Percentiles rank a stretch among this genome's conserved stretches.
These are phyloP conservation scores for Danio jaintianensis DNA, from an alignment of 2,797 vertebrate genomes.

Conservation along the genomic window DNA sequence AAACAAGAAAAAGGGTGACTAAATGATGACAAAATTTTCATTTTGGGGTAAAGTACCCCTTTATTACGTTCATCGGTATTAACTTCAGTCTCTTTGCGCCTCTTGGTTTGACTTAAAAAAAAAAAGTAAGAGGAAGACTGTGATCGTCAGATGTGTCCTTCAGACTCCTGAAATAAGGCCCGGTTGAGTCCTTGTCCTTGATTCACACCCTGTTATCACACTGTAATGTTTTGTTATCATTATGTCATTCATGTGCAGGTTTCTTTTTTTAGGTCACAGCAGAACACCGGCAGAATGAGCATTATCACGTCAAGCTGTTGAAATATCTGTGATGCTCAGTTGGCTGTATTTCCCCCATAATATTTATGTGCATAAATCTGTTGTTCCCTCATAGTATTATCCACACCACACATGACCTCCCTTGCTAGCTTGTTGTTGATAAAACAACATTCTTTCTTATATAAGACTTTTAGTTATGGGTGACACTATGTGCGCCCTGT, in stretches of 20 bases:
- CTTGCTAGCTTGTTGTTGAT: slow-evolving; percentile 68
- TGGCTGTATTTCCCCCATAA: slow-evolving; percentile 46
- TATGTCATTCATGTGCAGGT: slow-evolving; percentile 28
- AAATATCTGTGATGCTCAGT: slow-evolving; percentile 37
- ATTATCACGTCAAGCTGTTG: slow-evolving; percentile 1
- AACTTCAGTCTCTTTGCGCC: not conserved
- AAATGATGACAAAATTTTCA: too few relatives aligned
- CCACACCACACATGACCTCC: slow-evolving; percentile 67
- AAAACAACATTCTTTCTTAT: slow-evolving; percentile 66
- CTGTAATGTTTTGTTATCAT: slow-evolving; percentile 23
- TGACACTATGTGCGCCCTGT: slow-evolving; percentile 41
- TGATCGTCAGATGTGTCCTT: slow-evolving; percentile 4
- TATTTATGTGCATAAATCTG: slow-evolving; percentile 51
- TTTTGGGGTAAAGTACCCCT: too few relatives aligned
- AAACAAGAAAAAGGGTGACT: too few relatives aligned
- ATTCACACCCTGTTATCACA: not conserved
- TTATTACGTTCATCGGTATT: not conserved
- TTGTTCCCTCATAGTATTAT: slow-evolving; percentile 68
- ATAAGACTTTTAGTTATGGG: slow-evolving; percentile 66
- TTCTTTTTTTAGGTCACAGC: slow-evolving; percentile 17
- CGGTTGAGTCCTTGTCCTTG: slow-evolving; percentile 6
- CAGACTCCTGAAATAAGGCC: slow-evolving; percentile 1
- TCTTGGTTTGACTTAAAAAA: slow-evolving; percentile 10
- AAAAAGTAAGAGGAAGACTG: not conserved
- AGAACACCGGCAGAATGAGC: not conserved